Conservation (phyloP, 2,888 invertebrate species). For the Toxonevra muliebris region DNA sequence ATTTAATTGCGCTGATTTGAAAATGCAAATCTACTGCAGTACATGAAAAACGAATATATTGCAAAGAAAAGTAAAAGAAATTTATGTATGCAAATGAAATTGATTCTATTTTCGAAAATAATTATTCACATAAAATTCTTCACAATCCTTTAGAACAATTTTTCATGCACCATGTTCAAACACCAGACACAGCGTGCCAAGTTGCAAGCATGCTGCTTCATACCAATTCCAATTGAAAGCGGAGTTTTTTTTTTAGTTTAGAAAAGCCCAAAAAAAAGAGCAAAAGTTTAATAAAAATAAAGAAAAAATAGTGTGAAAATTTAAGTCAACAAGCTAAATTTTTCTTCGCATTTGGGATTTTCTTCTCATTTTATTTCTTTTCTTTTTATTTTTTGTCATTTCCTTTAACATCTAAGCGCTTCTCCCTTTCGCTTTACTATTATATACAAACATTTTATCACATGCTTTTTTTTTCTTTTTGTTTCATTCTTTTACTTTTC, state of each 20-base stretch:
- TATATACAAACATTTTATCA: constrained; percentile 53
- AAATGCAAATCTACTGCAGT: no score
- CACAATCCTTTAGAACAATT: no score
- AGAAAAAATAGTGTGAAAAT: neutral
- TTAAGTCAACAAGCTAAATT: constrained; percentile 5
- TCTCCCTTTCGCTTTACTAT: neutral
- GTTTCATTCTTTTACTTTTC: constrained; percentile 21
- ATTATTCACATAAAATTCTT: no score
- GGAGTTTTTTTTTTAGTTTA: neutral
- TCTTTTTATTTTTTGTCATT: constrained; percentile 13
- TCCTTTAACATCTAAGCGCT: neutral
- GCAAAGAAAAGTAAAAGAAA: no score
- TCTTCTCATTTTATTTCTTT: constrained; percentile 10
- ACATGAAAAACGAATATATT: no score
- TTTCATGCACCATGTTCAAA: no score
- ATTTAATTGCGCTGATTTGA: no score
- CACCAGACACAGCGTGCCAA: no score
- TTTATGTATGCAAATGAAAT: neutral
- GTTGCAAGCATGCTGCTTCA: no score
- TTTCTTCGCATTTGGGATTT: constrained; percentile 4
- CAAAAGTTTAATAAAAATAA: neutral
- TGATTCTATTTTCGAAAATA: neutral
- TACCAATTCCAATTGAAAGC: neutral
- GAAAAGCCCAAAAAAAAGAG: neutral
- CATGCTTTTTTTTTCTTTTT: constrained; percentile 27